phyloP scores from a whole-genome alignment of 2,797 vertebrate species.

The Falco concolor region DNA sequence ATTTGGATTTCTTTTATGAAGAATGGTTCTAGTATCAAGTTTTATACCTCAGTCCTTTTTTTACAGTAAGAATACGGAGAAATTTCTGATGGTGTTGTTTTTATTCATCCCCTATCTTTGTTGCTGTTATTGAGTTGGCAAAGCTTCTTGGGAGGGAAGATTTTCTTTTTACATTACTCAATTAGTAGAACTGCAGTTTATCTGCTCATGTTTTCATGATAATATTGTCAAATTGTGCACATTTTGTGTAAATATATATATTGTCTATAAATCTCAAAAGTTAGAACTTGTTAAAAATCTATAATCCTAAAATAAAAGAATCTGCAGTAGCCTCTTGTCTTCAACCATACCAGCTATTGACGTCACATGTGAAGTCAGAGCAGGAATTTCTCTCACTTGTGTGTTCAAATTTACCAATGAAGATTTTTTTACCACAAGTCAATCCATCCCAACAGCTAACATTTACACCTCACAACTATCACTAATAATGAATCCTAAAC shows the following conservation, averaged over 20 bases:
- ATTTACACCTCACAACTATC: background rate
- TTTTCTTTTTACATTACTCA: background rate
- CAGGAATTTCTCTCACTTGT: background rate
- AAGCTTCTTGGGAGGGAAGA: background rate
- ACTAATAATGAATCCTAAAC: background rate
- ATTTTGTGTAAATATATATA: background rate
- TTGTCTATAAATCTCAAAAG: background rate
- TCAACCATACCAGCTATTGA: background rate
- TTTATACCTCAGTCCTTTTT: background rate
- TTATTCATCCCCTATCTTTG: background rate
- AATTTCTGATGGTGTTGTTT: background rate
- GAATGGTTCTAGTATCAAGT: background rate
- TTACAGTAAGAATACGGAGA: background rate
- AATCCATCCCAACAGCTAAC: background rate
- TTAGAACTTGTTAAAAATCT: background rate
- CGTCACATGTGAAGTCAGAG: background rate
- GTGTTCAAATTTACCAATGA: background rate
- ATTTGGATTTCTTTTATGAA: background rate
- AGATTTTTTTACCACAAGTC: background rate
- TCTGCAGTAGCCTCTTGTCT: background rate
- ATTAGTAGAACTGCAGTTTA: background rate
- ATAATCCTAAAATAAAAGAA: background rate
- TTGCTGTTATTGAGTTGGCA: background rate
- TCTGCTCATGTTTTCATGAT: background rate
- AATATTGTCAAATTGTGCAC: background rate